Base-by-base conservation (phyloP, 2,113 vertebrate species). In the Lophura nycthemera region DNA sequence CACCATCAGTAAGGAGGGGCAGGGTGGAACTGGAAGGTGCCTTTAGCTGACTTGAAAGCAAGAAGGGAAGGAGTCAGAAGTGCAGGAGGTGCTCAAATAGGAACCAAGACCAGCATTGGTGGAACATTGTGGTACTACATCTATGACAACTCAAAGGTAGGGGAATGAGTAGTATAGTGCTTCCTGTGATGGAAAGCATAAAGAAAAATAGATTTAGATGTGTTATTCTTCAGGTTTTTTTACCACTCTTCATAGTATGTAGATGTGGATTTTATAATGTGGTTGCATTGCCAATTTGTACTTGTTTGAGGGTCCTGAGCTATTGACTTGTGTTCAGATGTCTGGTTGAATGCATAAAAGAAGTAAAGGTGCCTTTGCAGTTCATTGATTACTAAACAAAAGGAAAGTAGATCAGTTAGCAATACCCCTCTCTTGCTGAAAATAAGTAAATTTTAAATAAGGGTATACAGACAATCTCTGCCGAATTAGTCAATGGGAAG, bases 71-170 rank as follows among this genome's bases (percentile, higher is more conserved):
- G 47, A 50, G 32, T 59, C 54, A 61, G 25, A 18, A 71, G 14
- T 40, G 38, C 73, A 54, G 65, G 11, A 56, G 25, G 13, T 50
- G 12, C 61, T 89, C 42, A 40, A 18, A 54, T 64, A 24, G 54
- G 36, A 72, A 25, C 42, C n/a, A 74, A 47, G 34, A 50, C 36
- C 8, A 71, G 50, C 19, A 1, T 65, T 83, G 63, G 52, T 27
- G 13, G 52, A 61, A 67, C 34, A 13, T n/a, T 32, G 29, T 85
- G 63, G 19, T 20, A 21, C 45, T 83, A 52, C 70, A 45, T 87
- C 92, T 82, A 0, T 82, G 88, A 57, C 57, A 82, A 45, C 74
- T 83, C 85, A 32, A 32, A 16, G 47, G 54, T 82, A 82, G 43
- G 21, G 64, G 38, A 79, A 82, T 56, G 11, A 78, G 10, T 36